phyloP scores from a whole-genome alignment of 2,888 invertebrate species.

The Dryocosmus kuriphilus region DNA sequence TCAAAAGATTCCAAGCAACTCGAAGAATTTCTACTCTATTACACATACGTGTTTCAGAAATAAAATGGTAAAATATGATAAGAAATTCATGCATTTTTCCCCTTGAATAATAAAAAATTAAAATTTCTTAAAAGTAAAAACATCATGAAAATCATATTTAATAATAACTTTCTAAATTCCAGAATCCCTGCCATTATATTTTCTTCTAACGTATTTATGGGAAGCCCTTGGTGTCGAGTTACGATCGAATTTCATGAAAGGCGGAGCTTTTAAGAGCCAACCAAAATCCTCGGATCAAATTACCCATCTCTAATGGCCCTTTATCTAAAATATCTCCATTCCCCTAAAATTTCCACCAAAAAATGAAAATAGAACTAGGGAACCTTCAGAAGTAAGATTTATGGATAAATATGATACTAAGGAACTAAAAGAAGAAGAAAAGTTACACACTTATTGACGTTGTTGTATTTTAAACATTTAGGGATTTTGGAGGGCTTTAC shows the following conservation, averaged over 20 bases:
- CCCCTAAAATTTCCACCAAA: constrained; percentile 17
- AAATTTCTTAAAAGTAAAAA: background rate
- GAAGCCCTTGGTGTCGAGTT: constrained; percentile 37
- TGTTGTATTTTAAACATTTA: background rate
- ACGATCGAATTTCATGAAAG: constrained; percentile 59
- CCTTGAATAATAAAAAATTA: background rate
- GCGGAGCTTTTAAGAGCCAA: constrained; percentile 72
- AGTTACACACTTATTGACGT: background rate
- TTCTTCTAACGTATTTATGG: constrained; percentile 8
- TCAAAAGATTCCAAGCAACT: no score
- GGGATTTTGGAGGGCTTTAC: constrained; percentile 38
- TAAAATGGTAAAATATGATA: no score
- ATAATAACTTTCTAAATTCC: background rate
- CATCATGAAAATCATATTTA: background rate
- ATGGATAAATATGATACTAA: no score
- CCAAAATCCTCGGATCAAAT: constrained; percentile 67
- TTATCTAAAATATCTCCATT: constrained; percentile 33
- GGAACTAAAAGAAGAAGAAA: background rate
- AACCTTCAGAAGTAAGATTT: background rate
- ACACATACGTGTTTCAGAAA: no score
- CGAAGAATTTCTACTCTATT: no score
- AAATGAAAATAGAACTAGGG: background rate
- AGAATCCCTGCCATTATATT: background rate
- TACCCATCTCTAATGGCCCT: constrained; percentile 48
- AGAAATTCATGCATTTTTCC: background rate